These are phyloP conservation scores for Microcebus jonahi DNA, from an alignment of 2,113 vertebrate genomes.

Conservation along the genomic window DNA sequence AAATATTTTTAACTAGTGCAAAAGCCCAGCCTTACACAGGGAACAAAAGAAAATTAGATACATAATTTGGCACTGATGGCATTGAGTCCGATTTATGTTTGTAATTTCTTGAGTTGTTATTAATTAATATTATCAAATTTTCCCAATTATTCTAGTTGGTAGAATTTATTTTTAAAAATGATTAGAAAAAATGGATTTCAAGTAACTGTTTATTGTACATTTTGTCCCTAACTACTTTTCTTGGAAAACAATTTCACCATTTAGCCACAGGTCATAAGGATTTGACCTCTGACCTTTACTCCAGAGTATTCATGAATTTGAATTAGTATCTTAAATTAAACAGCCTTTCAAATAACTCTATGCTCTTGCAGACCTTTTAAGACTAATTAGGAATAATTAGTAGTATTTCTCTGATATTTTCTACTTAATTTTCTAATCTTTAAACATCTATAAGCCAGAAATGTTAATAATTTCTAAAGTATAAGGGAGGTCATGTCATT, in stretches of 20 bases:
- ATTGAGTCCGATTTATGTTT: neutral
- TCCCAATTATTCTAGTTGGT: neutral
- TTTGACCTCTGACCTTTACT: neutral
- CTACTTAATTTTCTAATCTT: conserved; percentile 47
- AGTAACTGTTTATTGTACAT: neutral
- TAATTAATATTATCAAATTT: neutral
- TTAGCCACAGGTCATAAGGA: neutral
- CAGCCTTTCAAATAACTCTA: conserved; percentile 18
- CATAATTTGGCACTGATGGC: neutral
- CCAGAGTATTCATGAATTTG: neutral
- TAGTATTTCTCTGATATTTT: conserved; percentile 48
- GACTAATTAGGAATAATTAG: conserved; percentile 45
- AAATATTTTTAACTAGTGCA: neutral
- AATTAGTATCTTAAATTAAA: conserved; percentile 47
- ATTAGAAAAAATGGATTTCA: neutral
- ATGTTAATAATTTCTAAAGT: conserved; percentile 42
- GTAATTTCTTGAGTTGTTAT: conserved; percentile 17
- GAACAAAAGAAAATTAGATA: neutral
- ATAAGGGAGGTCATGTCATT: neutral
- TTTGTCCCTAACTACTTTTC: neutral
- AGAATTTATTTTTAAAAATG: neutral
- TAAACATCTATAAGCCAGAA: conserved; percentile 26
- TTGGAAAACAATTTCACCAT: neutral
- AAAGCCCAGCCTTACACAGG: neutral
- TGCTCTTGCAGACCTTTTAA: conserved; percentile 25